phyloP scores from a whole-genome alignment of 1,140 invertebrate species.

The Drosophila tsacasi region DNA sequence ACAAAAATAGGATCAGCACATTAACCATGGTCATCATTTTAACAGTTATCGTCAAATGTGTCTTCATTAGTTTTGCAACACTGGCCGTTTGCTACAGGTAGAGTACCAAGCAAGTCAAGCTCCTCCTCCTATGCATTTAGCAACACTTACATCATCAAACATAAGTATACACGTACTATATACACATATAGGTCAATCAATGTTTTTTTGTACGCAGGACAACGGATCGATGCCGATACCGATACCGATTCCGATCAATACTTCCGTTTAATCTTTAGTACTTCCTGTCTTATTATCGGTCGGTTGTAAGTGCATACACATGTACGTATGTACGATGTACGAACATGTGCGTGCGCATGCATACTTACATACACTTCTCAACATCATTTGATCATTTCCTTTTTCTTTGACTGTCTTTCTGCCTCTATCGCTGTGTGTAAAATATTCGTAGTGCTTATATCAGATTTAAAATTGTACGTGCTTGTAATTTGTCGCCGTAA shows the following conservation, averaged over 20 bases:
- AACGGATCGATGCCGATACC: conserved; percentile 1
- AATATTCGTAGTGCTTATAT: conserved; percentile 52
- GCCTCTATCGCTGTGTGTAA: conserved; percentile 49
- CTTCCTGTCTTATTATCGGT: conserved; percentile 14
- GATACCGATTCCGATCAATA: conserved; percentile 7
- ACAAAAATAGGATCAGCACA: conserved; percentile 93
- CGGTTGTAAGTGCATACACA: conserved; percentile 18
- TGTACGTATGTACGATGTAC: background rate
- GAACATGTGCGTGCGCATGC: conserved; percentile 4
- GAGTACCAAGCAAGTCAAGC: conserved; percentile 86
- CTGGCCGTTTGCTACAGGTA: conserved; percentile 98
- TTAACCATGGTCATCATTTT: conserved; percentile 96
- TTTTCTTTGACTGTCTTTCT: conserved; percentile 37
- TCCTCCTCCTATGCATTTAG: conserved; percentile 21
- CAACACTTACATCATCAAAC: conserved; percentile 22
- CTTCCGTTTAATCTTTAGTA: conserved; percentile 20
- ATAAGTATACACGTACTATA: conserved; percentile 24
- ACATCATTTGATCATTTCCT: conserved; percentile 28
- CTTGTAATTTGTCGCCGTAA: conserved; percentile 56
- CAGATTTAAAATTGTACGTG: conserved; percentile 39
- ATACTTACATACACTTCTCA: conserved; percentile 17
- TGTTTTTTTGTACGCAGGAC: conserved; percentile 14
- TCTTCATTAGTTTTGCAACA: conserved; percentile 97
- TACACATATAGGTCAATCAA: conserved; percentile 20
- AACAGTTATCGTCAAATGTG: conserved; percentile 94